phyloP scores from a whole-genome alignment of 1,140 invertebrate species.

The Diachasma alloeum region DNA sequence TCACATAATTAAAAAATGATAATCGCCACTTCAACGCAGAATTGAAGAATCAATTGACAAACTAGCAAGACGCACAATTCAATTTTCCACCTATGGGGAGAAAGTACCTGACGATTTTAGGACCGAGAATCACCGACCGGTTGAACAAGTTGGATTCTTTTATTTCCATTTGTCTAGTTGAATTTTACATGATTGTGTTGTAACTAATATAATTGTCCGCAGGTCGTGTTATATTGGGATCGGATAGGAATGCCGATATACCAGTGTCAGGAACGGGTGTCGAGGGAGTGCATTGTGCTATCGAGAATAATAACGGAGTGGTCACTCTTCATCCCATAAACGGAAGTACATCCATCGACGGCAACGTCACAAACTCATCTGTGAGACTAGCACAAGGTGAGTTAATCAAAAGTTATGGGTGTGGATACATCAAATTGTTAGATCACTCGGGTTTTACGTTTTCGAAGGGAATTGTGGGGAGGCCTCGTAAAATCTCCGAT shows the following conservation, averaged over 20 bases:
- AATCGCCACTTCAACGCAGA: background rate
- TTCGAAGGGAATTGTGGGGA: background rate
- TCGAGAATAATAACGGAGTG: conserved; percentile 82
- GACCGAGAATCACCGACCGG: background rate
- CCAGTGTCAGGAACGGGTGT: conserved; percentile 83
- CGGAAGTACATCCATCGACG: conserved; percentile 76
- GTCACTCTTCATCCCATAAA: conserved; percentile 82
- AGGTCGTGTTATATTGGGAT: conserved; percentile 81
- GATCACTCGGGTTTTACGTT: background rate
- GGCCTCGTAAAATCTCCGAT: background rate
- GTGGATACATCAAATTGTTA: background rate
- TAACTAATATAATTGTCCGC: conserved; percentile 46
- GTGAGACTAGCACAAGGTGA: conserved; percentile 80
- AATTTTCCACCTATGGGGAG: conserved; percentile 5
- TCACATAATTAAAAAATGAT: background rate
- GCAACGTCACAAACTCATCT: conserved; percentile 70
- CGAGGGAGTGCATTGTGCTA: conserved; percentile 81
- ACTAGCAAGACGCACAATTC: background rate
- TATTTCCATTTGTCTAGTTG: background rate
- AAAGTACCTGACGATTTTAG: conserved; percentile 12
- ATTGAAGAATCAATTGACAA: background rate
- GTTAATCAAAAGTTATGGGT: background rate
- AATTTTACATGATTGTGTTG: background rate
- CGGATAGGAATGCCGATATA: conserved; percentile 78
- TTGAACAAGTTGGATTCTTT: conserved; percentile 7